phyloP scores from a whole-genome alignment of 2,113 vertebrate species.

The Tragelaphus strepsiceros region DNA sequence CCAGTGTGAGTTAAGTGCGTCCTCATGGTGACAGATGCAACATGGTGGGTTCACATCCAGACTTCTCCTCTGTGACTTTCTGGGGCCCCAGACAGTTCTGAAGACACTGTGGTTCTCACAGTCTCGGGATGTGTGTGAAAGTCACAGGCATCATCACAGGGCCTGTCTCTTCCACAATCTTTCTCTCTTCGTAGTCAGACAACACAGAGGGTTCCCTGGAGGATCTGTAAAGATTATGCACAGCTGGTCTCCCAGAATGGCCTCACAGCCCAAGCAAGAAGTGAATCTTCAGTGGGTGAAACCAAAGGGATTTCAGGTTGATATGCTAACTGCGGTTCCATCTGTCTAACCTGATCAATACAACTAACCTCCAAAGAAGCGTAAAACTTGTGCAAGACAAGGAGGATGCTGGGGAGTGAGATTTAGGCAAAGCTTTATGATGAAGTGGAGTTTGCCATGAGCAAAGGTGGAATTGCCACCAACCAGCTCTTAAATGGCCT shows the following conservation, averaged over 20 bases:
- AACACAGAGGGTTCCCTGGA: rapidly evolving
- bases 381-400: rapidly evolving
- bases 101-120: not conserved
- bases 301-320: not conserved
- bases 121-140: rapidly evolving
- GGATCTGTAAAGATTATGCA: rapidly evolving
- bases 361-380: no score
- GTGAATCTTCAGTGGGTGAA: rapidly evolving
- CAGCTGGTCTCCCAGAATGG: no score
- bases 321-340: rapidly evolving
- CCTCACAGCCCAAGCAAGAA: not conserved
- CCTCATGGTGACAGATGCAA: rapidly evolving
- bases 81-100: rapidly evolving
- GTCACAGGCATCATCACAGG: not conserved
- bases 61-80: not conserved
- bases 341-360: rapidly evolving
- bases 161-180: rapidly evolving
- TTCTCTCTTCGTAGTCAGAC: not conserved
- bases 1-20: rapidly evolving
- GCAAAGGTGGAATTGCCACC: not conserved
- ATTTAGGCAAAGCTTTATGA: not conserved
- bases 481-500: rapidly evolving
- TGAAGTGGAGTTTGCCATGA: not conserved
- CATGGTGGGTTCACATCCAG: no score
- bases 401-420: rapidly evolving